These are phyloP conservation scores for Haliaeetus leucogaster DNA, from an alignment of 2,113 vertebrate species.

Conservation along the genomic window DNA sequence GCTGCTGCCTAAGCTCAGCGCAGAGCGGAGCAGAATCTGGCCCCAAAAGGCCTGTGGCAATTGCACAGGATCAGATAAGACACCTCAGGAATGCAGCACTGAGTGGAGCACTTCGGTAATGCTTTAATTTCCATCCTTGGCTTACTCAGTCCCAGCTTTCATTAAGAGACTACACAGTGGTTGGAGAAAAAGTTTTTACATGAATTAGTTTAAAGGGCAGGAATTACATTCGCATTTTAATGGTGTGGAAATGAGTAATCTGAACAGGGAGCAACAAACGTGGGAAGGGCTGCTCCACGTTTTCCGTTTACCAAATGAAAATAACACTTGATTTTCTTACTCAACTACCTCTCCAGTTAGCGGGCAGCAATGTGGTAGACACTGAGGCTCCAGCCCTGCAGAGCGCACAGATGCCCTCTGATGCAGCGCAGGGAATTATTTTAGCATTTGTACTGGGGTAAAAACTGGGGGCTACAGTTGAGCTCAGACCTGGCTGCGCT, in stretches of 20 bases:
- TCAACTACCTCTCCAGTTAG: background rate
- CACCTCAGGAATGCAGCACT: conserved; percentile 46
- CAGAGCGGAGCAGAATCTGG: background rate
- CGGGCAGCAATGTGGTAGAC: background rate
- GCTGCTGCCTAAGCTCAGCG: background rate
- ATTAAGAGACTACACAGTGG: background rate
- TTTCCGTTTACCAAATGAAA: background rate
- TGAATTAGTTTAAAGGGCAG: conserved; percentile 36
- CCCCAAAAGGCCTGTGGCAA: background rate
- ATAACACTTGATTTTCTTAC: background rate
- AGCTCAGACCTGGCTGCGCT: background rate
- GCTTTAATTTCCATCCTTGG: conserved; percentile 14
- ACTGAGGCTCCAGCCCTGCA: background rate
- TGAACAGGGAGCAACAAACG: background rate
- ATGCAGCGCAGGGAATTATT: background rate
- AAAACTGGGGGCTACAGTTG: background rate
- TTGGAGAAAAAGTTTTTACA: conserved; percentile 1
- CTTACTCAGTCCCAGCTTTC: background rate
- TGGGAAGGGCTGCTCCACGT: background rate
- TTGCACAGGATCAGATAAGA: conserved; percentile 43
- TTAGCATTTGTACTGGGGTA: background rate
- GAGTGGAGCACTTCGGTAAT: background rate
- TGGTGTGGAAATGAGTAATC: conserved; percentile 35
- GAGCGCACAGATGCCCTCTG: background rate
- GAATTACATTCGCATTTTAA: conserved; percentile 4